Base-by-base conservation (phyloP, 2,113 vertebrate genomes). In the Pseudois nayaur region DNA sequence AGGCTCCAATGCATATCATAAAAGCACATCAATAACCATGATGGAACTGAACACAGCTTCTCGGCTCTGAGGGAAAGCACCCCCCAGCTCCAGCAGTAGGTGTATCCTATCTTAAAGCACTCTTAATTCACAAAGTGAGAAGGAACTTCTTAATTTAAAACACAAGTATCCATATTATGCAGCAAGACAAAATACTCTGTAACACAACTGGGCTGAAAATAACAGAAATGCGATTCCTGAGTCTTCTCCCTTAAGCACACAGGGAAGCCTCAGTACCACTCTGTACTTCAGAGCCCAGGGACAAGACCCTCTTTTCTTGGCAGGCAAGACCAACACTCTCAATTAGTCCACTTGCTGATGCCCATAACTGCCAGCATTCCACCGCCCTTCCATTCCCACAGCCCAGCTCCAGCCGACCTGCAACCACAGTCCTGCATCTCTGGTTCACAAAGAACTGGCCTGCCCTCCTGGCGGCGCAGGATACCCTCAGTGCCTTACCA, bases 281-380 rank as follows among this genome's bases (percentile, higher is more conserved):
- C 27, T 90, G 27, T 52, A 89, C 31, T 62, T 95, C 16, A 95
- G 88, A 27, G 15, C 31, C 54, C 29, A 43, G 2, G 81, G 87
- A 81, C 79, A 25, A 84, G 54, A 62, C 90, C 50, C 95, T 60
- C 83, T 89, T 78, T 97, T 52, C 87, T 90, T 88, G 79, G 52
- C 25, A 52, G 3, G 54, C 88, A 54, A 4, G 16, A 93, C 96
- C 84, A 93, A 67, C 85, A 48, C 55, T 95, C 95, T 54, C 48
- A 13, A 17, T 87, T 74, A 36, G 11, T 13, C 87, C 60, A 71
- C 64, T 96, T 92, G 40, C 52, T 64, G 33, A 62, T 55, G 94
- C 84, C 5, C 43, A 9, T 89, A 91, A 89, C 78, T 92, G 79
- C 33, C 31, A 97, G 90, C 3, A 50, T 95, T 96, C 93, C 92